phyloP scores from a whole-genome alignment of 2,797 vertebrate genomes.

The Nannoperca australis region DNA sequence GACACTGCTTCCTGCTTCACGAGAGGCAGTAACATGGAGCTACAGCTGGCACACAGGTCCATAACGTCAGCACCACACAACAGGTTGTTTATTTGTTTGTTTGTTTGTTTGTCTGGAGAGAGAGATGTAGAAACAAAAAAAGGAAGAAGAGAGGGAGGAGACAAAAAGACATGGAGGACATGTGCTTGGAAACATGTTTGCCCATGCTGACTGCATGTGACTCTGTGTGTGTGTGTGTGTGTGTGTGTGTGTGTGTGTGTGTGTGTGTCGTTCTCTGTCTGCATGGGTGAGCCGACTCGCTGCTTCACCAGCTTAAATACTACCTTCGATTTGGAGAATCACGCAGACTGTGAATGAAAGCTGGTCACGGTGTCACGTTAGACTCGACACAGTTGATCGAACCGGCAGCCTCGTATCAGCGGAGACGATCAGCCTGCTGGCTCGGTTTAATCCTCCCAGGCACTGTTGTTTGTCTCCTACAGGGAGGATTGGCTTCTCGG shows the following conservation, averaged over 20 bases:
- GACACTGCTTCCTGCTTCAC: slow-evolving; percentile 33
- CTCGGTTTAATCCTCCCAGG: slow-evolving; percentile 24
- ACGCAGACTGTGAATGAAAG: neutral
- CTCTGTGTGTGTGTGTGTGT: slow-evolving; percentile 22
- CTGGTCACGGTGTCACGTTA: neutral
- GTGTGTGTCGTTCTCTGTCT: neutral
- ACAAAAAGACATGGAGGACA: slow-evolving; percentile 33
- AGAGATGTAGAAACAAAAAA: neutral
- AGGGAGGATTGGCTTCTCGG: slow-evolving; percentile 2
- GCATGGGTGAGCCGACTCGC: slow-evolving; percentile 18
- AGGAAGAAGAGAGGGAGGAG: neutral
- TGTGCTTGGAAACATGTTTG: slow-evolving; percentile 68
- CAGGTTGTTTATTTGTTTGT: too few species aligned
- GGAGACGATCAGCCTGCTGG: neutral
- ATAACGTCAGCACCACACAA: neutral
- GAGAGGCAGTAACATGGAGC: neutral
- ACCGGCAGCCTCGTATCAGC: neutral
- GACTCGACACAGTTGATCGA: neutral
- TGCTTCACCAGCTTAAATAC: neutral
- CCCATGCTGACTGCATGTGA: slow-evolving; percentile 72
- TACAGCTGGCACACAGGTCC: neutral
- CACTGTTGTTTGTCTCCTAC: slow-evolving; percentile 20
- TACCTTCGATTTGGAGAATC: neutral
- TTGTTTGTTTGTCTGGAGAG: too few species aligned
- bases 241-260: slow-evolving; percentile 11